A percentile compares a stretch with the other conserved stretches of the same genome.
Conservation (phyloP, 2,888 invertebrate species). For the Eupithecia inturbata region DNA sequence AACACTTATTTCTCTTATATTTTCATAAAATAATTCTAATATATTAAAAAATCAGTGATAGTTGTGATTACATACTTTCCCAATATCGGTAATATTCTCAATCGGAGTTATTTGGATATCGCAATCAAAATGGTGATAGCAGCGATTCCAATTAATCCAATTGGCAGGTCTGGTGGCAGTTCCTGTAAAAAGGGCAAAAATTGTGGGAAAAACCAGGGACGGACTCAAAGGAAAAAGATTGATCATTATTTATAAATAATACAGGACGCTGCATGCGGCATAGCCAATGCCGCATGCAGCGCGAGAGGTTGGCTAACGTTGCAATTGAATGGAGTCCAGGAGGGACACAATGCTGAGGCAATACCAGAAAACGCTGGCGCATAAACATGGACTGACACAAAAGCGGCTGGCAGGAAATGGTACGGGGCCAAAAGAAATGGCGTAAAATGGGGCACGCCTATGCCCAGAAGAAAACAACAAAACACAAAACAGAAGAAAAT, state of each 20-base stretch:
- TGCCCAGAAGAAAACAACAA: neutral
- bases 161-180: constrained; percentile 24
- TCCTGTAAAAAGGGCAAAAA: constrained; percentile 17
- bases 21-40: neutral
- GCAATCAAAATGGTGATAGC: constrained; percentile 31
- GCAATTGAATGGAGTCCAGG: no score
- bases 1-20: neutral
- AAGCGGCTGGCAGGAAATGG: neutral
- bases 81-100: constrained; percentile 1
- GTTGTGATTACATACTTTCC: constrained; percentile 2
- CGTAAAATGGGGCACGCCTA: neutral
- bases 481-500: no score
- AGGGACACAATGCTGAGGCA: neutral
- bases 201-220: constrained; percentile 17
- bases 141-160: constrained; percentile 34
- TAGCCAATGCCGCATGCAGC: neutral
- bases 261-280: no score
- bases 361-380: neutral
- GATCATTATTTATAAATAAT: neutral
- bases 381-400: neutral
- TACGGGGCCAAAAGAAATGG: neutral
- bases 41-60: neutral
- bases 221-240: neutral
- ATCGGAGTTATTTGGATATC: constrained; percentile 24
- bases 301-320: no score